phyloP scores from a whole-genome alignment of 2,888 invertebrate genomes.

The Melieria crassipennis region DNA sequence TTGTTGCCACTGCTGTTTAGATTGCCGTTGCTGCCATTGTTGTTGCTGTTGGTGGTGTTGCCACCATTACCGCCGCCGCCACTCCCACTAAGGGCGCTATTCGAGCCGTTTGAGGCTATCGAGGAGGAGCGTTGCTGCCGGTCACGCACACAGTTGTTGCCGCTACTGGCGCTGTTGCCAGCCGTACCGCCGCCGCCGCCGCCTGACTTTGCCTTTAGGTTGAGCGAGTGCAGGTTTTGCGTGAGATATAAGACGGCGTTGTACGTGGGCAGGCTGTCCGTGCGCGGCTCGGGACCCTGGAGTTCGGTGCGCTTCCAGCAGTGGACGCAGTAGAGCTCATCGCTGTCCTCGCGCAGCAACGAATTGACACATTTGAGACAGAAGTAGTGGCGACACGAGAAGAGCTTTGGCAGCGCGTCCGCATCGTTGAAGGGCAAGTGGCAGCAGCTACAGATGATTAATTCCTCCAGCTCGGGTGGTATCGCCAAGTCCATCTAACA shows the following conservation, averaged over 20 bases:
- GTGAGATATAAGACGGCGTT: conserved; percentile 74
- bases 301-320: conserved; percentile 80
- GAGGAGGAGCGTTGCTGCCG: conserved; percentile 45
- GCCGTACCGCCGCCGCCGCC: background rate
- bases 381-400: conserved; percentile 81
- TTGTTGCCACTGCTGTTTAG: conserved; percentile 29
- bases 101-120: conserved; percentile 43
- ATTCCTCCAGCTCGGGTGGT: conserved; percentile 77
- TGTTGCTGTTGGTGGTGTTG: conserved; percentile 27
- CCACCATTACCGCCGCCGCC: conserved; percentile 35
- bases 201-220: conserved; percentile 62
- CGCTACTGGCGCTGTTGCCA: conserved; percentile 1
- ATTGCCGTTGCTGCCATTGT: conserved; percentile 37
- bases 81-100: conserved; percentile 36
- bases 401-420: conserved; percentile 77
- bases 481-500: conserved; percentile 71
- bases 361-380: conserved; percentile 79
- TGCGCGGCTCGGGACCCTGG: conserved; percentile 72
- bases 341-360: conserved; percentile 74
- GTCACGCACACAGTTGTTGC: conserved; percentile 7
- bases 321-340: conserved; percentile 77
- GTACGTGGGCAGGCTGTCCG: conserved; percentile 76
- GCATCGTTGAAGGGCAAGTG: conserved; percentile 79
- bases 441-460: conserved; percentile 80
- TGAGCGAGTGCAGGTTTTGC: conserved; percentile 71